Evolutionary conservation across 2,888 invertebrate genomes (phyloP).

Genomic region (Formica aserva): DNA sequence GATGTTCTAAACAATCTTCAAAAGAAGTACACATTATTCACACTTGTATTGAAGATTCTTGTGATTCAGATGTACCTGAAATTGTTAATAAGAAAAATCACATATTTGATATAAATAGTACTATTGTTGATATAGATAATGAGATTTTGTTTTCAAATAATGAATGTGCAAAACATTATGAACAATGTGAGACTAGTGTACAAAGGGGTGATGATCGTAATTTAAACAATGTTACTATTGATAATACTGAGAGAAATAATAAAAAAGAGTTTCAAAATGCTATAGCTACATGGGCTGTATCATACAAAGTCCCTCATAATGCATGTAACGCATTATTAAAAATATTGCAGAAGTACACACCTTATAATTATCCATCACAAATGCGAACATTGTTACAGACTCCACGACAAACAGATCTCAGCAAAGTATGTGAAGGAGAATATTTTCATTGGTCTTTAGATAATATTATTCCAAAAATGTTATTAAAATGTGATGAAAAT

Average conservation of each 20-base stretch:
- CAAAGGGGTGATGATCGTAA: background rate
- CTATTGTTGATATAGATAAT: background rate
- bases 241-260: background rate
- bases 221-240: background rate
- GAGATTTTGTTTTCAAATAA: background rate
- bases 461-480: background rate
- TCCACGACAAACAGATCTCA: background rate
- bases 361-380: background rate
- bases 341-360: background rate
- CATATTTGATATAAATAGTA: background rate
- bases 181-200: background rate
- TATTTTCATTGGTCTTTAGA: background rate
- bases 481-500: background rate
- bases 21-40: background rate
- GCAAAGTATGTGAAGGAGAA: background rate
- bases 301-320: background rate
- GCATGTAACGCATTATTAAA: background rate
- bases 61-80: background rate
- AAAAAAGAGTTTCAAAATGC: background rate
- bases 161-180: background rate
- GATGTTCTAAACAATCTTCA: background rate
- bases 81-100: background rate
- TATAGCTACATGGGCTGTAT: background rate
- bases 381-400: background rate
- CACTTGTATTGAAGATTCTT: background rate